Evolutionary conservation across 2,888 invertebrate genomes (phyloP).

Genomic region (Spodoptera littoralis): DNA sequence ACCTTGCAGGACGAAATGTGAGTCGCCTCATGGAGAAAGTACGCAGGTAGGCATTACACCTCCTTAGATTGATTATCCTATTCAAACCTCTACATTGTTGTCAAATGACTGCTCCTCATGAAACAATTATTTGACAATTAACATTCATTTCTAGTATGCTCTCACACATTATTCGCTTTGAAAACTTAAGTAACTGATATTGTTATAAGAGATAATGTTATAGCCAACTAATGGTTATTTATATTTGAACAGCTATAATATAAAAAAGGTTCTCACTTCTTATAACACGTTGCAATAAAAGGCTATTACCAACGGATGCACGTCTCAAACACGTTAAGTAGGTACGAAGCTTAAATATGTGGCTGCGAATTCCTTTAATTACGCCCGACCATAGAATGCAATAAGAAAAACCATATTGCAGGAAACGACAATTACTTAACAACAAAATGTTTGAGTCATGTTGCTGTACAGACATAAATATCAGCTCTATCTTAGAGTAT

Average conservation of each 20-base stretch:
- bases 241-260: neutral
- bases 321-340: conserved; percentile 33
- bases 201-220: conserved; percentile 1
- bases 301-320: conserved; percentile 34
- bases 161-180: too few relatives aligned
- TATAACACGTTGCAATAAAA: conserved; percentile 21
- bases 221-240: too few relatives aligned
- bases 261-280: conserved; percentile 9
- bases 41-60: conserved; percentile 4
- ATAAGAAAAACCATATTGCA: conserved; percentile 31
- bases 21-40: conserved; percentile 30
- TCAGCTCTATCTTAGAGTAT: conserved; percentile 8
- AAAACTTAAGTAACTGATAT: neutral
- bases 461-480: conserved; percentile 8
- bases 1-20: conserved; percentile 30
- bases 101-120: too few relatives aligned
- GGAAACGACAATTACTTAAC: conserved; percentile 34
- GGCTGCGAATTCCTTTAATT: conserved; percentile 31
- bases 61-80: too few relatives aligned
- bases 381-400: conserved; percentile 27
- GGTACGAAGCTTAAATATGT: conserved; percentile 27
- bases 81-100: too few relatives aligned
- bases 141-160: too few relatives aligned
- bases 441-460: conserved; percentile 30
- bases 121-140: too few relatives aligned